Percentiles rank a stretch among this genome's conserved stretches.
phyloP scores from a whole-genome alignment of 2,888 invertebrate species.

The Spisula subtruncata region DNA sequence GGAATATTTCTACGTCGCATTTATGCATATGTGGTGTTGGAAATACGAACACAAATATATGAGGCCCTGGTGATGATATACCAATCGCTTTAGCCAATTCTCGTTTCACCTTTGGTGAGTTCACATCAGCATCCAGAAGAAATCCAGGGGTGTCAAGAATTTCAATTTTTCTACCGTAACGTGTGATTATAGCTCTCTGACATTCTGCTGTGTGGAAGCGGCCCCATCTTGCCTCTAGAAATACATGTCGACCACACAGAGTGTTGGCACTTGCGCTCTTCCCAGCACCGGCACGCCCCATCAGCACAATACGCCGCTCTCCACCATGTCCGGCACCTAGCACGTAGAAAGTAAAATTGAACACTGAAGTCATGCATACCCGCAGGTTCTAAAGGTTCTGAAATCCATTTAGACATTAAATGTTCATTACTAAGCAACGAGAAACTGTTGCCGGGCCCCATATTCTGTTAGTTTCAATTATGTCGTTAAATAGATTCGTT shows the following conservation, averaged over 20 bases:
- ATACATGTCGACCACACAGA: slow-evolving; percentile 65
- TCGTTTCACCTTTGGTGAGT: slow-evolving; percentile 61
- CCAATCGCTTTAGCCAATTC: slow-evolving; percentile 69
- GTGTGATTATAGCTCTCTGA: slow-evolving; percentile 61
- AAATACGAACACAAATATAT: slow-evolving; percentile 71
- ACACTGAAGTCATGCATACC: neutral
- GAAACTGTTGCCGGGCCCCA: too few relatives aligned
- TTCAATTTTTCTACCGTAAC: slow-evolving; percentile 64
- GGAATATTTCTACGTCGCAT: slow-evolving; percentile 72
- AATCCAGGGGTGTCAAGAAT: slow-evolving; percentile 70
- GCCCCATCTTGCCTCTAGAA: slow-evolving; percentile 70
- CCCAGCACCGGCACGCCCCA: slow-evolving; percentile 64
- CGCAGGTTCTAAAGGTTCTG: neutral
- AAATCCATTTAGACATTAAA: neutral
- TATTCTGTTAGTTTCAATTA: too few relatives aligned
- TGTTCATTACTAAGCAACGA: neutral
- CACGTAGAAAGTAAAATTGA: slow-evolving; percentile 11
- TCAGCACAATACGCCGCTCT: slow-evolving; percentile 65
- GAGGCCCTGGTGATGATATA: slow-evolving; percentile 69
- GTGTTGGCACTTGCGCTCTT: slow-evolving; percentile 72
- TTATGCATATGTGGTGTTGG: slow-evolving; percentile 74
- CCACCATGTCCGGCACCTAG: slow-evolving; percentile 56
- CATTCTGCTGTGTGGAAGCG: slow-evolving; percentile 72
- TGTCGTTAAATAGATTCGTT: too few relatives aligned
- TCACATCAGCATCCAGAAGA: slow-evolving; percentile 67